phyloP scores from a whole-genome alignment of 2,113 vertebrate species.

The Paracanthobrama guichenoti region DNA sequence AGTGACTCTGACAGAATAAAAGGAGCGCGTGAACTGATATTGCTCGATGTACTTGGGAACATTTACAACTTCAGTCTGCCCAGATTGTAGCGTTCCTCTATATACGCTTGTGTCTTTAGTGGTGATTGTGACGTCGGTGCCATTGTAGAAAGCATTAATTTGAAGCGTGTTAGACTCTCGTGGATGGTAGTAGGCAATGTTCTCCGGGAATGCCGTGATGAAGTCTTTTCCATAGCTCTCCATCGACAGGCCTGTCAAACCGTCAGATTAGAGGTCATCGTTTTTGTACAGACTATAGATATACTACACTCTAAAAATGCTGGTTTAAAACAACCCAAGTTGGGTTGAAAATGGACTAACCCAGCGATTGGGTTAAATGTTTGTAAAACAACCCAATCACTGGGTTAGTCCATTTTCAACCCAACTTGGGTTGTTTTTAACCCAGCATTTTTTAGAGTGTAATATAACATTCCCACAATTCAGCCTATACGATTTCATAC shows the following conservation, averaged over 20 bases:
- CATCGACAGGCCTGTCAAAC: conserved; percentile 4
- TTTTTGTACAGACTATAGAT: neutral
- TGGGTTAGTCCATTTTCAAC: too few species aligned
- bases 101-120: fast-evolving
- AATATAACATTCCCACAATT: neutral
- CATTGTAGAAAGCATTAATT: conserved; percentile 2
- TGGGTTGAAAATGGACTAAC: too few species aligned
- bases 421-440: too few species aligned
- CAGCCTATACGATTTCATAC: neutral
- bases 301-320: too few species aligned
- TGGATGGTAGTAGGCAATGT: conserved; percentile 70
- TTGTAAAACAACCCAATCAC: too few species aligned
- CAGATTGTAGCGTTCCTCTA: neutral
- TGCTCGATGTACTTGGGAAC: conserved; percentile 44
- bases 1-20: neutral
- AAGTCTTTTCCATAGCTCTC: conserved; percentile 54
- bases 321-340: too few species aligned
- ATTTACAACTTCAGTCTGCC: neutral
- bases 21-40: fast-evolving
- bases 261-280: neutral
- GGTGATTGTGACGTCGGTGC: neutral
- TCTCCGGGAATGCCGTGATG: conserved; percentile 69
- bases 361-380: too few species aligned
- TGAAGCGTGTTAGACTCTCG: neutral
- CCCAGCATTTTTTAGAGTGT: too few species aligned